phyloP scores from a whole-genome alignment of 2,797 vertebrate species.

The Cryptoblepharus egeriae region DNA sequence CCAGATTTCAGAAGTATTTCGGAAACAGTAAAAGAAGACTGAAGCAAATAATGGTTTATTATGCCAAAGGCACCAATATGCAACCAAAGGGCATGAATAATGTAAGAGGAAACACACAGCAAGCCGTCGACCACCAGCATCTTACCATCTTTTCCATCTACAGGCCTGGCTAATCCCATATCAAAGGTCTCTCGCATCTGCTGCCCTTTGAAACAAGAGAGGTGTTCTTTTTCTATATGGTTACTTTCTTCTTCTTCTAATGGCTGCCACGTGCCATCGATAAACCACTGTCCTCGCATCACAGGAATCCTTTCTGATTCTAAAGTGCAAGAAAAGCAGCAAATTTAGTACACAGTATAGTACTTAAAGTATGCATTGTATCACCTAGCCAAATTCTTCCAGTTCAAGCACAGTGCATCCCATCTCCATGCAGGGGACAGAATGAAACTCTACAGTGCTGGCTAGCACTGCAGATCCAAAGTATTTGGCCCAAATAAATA shows the following conservation, averaged over 20 bases:
- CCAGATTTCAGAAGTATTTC: background rate
- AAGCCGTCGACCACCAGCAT: background rate
- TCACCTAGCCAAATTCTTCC: background rate
- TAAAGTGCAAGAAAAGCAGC: conserved; percentile 65
- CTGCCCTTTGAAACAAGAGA: conserved; percentile 90
- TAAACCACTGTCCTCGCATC: conserved; percentile 98
- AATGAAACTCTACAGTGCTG: background rate
- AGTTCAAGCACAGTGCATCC: background rate
- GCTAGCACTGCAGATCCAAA: background rate
- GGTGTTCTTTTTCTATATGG: conserved; percentile 93
- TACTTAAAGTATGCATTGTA: background rate
- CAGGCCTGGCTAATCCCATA: conserved; percentile 87
- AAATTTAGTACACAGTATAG: conserved; percentile 3
- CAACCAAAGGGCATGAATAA: background rate
- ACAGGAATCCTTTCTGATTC: conserved; percentile 94
- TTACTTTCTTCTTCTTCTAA: conserved; percentile 97
- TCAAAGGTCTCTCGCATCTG: conserved; percentile 93
- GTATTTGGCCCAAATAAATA: background rate
- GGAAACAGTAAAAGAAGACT: background rate
- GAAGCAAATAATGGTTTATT: background rate
- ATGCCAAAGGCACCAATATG: background rate
- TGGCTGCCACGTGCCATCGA: conserved; percentile 95
- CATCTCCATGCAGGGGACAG: too few species aligned
- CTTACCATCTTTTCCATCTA: conserved; percentile 98
- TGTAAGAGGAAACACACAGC: background rate